Conservation (phyloP, 2,113 vertebrate species). For the Prietella phreatophila region DNA sequence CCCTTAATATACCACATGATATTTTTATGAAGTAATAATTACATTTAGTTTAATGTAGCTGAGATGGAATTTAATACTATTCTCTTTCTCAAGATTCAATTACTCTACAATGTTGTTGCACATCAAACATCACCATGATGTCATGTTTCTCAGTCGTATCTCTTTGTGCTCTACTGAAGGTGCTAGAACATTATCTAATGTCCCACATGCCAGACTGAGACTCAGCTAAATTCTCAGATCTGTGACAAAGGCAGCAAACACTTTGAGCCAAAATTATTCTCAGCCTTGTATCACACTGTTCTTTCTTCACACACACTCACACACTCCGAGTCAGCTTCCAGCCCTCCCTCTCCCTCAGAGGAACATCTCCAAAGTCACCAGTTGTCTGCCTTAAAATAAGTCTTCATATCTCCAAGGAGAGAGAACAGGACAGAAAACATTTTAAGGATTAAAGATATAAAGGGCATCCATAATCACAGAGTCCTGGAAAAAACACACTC, state of each 20-base stretch:
- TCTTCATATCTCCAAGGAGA: not conserved
- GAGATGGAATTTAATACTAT: not conserved
- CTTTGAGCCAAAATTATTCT: slow-evolving; percentile 25
- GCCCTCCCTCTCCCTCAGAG: not conserved
- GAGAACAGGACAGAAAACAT: not conserved
- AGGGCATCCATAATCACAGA: not conserved
- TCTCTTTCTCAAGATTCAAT: not conserved
- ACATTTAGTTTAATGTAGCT: not conserved
- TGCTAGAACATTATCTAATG: slow-evolving; percentile 45
- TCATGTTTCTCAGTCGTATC: not conserved
- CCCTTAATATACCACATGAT: not conserved
- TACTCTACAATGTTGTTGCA: not conserved
- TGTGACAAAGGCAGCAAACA: slow-evolving; percentile 27
- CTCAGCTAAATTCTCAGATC: slow-evolving; percentile 39
- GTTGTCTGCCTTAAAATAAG: slow-evolving; percentile 6
- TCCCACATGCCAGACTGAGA: slow-evolving; percentile 57
- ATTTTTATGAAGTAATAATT: not conserved
- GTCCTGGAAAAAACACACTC: not conserved
- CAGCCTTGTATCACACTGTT: slow-evolving; percentile 4
- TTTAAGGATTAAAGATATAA: not conserved
- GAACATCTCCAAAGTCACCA: slow-evolving; percentile 10
- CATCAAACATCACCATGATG: not conserved
- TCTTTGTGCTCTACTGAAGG: not conserved
- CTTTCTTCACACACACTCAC: not conserved
- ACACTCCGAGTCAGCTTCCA: not conserved